These are phyloP conservation scores for Drosophila antonietae DNA, from an alignment of 2,888 invertebrate species.

Conservation along the genomic window DNA sequence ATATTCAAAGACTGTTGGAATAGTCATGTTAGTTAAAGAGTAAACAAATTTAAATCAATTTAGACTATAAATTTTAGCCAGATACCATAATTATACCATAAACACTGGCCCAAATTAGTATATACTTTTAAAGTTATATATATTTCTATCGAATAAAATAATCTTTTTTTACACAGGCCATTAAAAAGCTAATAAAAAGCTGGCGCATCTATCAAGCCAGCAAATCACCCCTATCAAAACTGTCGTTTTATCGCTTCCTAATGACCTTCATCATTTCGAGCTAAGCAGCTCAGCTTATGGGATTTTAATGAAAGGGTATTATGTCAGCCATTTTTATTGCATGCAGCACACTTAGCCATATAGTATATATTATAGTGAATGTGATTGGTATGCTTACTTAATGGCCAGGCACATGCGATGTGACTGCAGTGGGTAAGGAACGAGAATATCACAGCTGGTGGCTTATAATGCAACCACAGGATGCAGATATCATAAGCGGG, in stretches of 20 bases:
- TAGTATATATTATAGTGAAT: background rate
- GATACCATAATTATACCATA: background rate
- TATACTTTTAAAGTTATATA: background rate
- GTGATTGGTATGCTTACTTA: background rate
- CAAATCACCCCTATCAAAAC: background rate
- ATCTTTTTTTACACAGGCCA: background rate
- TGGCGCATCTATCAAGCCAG: background rate
- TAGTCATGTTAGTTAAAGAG: background rate
- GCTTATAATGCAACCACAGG: slow-evolving; percentile 22
- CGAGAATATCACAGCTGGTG: slow-evolving; percentile 22
- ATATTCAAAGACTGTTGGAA: too few species aligned
- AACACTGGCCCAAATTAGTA: background rate
- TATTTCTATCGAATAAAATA: background rate
- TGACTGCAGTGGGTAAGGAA: slow-evolving; percentile 7
- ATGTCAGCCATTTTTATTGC: slow-evolving; percentile 9
- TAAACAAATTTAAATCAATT: background rate
- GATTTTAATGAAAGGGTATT: slow-evolving; percentile 22
- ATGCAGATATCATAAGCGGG: slow-evolving; percentile 41
- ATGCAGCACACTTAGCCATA: slow-evolving; percentile 1
- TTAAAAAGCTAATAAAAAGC: background rate
- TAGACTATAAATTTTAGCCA: background rate
- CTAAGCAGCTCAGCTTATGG: background rate
- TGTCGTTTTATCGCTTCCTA: background rate
- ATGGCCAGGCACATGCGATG: slow-evolving; percentile 40
- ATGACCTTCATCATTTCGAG: slow-evolving; percentile 4